phyloP scores from a whole-genome alignment of 2,888 invertebrate genomes.

The Deilephila elpenor region DNA sequence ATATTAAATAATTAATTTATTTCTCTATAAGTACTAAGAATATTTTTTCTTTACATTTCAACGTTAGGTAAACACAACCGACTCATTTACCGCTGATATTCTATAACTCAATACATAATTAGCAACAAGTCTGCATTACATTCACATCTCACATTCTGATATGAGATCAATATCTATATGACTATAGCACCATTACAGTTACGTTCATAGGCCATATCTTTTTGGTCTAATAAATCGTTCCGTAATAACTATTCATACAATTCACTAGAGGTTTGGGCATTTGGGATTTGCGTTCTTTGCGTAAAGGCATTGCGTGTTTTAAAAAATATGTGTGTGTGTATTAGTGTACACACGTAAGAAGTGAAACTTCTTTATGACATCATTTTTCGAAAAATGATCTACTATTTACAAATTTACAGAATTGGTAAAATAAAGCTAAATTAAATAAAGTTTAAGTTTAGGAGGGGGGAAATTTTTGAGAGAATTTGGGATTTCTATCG shows the following conservation, averaged over 20 bases:
- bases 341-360: no score
- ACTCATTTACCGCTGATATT: conserved; percentile 62
- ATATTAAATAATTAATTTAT: conserved; percentile 72
- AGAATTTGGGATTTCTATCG: no score
- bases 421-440: no score
- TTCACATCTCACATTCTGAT: conserved; percentile 72
- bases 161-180: conserved; percentile 81
- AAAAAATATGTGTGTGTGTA: no score
- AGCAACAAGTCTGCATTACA: conserved; percentile 63
- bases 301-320: not conserved
- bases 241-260: conserved; percentile 43
- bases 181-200: conserved; percentile 83
- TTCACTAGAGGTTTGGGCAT: conserved; percentile 31
- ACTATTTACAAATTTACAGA: no score
- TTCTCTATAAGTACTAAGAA: conserved; percentile 81
- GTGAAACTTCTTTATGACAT: no score
- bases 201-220: conserved; percentile 80
- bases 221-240: conserved; percentile 75
- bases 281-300: conserved; percentile 17
- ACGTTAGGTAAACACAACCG: conserved; percentile 80
- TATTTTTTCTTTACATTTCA: conserved; percentile 63
- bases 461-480: no score
- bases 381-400: no score
- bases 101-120: conserved; percentile 48
- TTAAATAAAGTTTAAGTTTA: no score